Conservation (phyloP, 2,113 vertebrate genomes). For the Accipiter cooperii region DNA sequence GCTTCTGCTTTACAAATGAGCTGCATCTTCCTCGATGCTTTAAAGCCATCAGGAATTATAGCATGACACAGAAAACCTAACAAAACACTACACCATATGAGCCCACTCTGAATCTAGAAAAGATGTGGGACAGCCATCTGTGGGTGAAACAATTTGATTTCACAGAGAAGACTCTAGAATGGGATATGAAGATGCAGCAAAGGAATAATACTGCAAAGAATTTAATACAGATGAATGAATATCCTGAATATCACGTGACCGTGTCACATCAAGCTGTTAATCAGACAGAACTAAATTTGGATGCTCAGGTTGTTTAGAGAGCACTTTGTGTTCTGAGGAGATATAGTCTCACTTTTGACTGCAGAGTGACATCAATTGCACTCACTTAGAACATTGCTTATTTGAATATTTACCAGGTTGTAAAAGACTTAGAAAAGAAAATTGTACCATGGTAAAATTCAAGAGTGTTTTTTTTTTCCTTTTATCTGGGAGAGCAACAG, state of each 20-base stretch:
- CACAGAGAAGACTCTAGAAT: not conserved
- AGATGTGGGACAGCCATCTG: not conserved
- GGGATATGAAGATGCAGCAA: not conserved
- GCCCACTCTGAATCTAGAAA: not conserved
- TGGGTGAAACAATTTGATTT: not conserved
- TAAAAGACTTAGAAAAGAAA: not conserved
- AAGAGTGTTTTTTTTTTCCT: not conserved
- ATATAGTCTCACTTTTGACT: not conserved
- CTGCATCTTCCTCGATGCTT: not conserved
- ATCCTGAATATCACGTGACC: not conserved
- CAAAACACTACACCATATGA: not conserved
- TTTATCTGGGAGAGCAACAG: not conserved
- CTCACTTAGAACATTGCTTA: not conserved
- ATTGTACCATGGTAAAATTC: not conserved
- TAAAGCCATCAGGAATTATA: not conserved
- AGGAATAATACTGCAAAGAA: not conserved
- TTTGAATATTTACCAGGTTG: not conserved
- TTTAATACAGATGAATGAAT: not conserved
- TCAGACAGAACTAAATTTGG: not conserved
- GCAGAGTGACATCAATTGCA: not conserved
- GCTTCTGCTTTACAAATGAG: not conserved
- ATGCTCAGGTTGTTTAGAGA: not conserved
- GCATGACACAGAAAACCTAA: accelerated
- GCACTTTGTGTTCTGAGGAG: not conserved
- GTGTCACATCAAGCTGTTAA: not conserved